Evolutionary conservation across 2,113 vertebrate genomes (phyloP).

Genomic region (Butorides virescens): DNA sequence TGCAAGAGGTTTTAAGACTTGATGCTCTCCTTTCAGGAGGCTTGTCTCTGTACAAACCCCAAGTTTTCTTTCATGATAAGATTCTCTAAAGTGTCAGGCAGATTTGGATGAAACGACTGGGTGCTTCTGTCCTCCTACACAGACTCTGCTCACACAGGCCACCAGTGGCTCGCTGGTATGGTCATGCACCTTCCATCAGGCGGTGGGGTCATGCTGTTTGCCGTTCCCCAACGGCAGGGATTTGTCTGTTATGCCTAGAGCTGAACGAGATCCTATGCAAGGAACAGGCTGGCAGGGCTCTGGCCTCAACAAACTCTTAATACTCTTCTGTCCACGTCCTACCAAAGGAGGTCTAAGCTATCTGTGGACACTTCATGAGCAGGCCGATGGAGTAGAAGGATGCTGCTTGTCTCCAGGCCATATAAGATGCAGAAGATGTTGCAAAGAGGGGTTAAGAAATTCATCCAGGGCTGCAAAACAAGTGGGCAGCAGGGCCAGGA

Average conservation of each 20-base stretch:
- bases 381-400: not conserved
- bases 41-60: not conserved
- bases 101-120: not conserved
- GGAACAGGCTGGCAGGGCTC: rapidly evolving
- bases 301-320: not conserved
- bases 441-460: not conserved
- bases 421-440: not conserved
- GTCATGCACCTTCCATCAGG: rapidly evolving
- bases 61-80: not conserved
- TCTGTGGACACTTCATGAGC: not conserved
- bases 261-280: not conserved
- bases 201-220: not conserved
- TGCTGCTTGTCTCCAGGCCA: not conserved
- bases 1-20: not conserved
- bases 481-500: not conserved
- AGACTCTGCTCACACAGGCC: not conserved
- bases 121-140: not conserved
- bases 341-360: not conserved
- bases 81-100: not conserved
- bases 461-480: not conserved
- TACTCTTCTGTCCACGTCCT: not conserved
- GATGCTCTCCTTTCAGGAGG: not conserved
- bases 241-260: not conserved
- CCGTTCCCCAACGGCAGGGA: not conserved
- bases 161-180: not conserved